Percentiles rank a stretch among this genome's conserved stretches.
phyloP scores from a whole-genome alignment of 64 coral and sea anemone genomes.

The Stichodactyla mertensii region DNA sequence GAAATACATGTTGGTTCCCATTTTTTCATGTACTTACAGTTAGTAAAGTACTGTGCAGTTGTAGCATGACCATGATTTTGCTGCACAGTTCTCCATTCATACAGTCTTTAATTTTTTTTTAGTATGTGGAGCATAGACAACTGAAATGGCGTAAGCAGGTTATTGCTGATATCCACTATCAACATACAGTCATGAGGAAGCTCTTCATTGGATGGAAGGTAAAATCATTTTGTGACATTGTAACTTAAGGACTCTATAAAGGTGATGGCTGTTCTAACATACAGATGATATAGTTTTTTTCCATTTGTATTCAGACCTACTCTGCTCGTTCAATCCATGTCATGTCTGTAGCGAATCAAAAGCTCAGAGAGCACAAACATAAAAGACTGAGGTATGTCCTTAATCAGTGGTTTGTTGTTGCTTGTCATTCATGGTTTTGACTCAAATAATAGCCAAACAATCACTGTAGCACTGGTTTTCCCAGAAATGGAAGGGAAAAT shows the following conservation, averaged over 20 bases:
- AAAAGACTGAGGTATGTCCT: neutral
- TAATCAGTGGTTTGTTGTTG: neutral
- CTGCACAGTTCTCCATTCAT: too few species aligned
- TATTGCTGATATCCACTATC: conserved; percentile 43
- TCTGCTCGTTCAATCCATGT: neutral
- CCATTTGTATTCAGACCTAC: neutral
- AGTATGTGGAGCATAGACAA: conserved; percentile 49
- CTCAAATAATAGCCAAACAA: too few species aligned
- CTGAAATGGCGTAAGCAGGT: conserved; percentile 48
- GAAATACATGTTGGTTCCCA: neutral
- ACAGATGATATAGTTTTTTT: neutral
- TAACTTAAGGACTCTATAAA: too few species aligned
- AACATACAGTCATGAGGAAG: conserved; percentile 13
- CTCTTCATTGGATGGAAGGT: conserved; percentile 50
- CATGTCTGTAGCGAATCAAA: neutral
- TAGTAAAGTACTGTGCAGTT: too few species aligned
- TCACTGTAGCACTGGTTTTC: too few species aligned
- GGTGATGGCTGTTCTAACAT: neutral
- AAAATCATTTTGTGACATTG: too few species aligned
- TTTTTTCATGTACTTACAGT: neutral
- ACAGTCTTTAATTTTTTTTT: neutral
- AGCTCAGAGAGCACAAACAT: neutral
- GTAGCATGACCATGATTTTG: neutral
- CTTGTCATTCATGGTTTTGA: too few species aligned
- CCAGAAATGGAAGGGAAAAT: too few species aligned